Base-by-base conservation (phyloP, 2,888 invertebrate species). In the Platypus cylindrus region DNA sequence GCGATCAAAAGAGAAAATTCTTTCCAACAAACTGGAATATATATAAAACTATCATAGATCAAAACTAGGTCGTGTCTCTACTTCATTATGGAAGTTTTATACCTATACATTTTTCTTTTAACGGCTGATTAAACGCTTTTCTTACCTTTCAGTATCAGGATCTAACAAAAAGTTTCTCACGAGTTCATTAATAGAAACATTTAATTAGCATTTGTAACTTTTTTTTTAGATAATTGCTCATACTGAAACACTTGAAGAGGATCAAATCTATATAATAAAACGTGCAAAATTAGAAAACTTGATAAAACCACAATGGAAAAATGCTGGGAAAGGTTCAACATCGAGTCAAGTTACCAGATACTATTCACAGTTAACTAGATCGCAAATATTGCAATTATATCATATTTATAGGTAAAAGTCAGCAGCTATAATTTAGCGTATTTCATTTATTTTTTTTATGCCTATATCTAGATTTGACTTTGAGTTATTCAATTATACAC, bases 221-320 rank as follows among this genome's bases (percentile, higher is more conserved):
- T n/a, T 32, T 11, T 40, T 30, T 16, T 38, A 45, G 55, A 69
- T 84, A 32, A 78, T 85, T 48, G 71, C 81, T 37, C 85, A 85
- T 64, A 85, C 83, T 49, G 85, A 85, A 60, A 84, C 84, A 9
- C 64, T 86, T 31, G 78, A 82, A 75, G 78, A 80, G 55, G 85
- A 86, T 64, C 85, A 85, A 63, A 71, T 76, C 55, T 85, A 76
- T 65, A 65, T 86, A 48, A 85, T 85, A 50, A 77, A 79, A 57
- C 71, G 76, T 60, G 78, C 82, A 28, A 75, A 73, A 17, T 68
- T 86, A 30, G 74, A 79, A 48, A 75, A 77, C 47, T 66, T 82
- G 36, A 78, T 85, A 38, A 78, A 79, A 53, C 83, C 85, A 1
- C 81, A 84, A 52, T 85, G 85, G 84, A 74, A 75, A 45, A 85